Evolutionary conservation across 2,888 invertebrate species (phyloP).

Genomic region (Conomelus anceps): DNA sequence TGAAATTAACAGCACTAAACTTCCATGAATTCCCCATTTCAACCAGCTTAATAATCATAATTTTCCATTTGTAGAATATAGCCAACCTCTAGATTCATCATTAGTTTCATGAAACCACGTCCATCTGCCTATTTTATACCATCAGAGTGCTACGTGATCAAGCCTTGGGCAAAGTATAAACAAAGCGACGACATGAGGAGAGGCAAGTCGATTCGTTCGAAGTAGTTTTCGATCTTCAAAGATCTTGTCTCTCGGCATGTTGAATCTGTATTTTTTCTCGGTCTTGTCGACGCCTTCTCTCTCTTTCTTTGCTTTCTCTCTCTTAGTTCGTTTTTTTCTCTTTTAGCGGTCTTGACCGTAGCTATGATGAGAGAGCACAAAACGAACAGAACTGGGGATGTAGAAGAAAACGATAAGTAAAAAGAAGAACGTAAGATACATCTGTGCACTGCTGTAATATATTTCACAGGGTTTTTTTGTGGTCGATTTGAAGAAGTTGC

Average conservation of each 20-base stretch:
- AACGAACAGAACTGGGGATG: too few species aligned
- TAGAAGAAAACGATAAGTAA: too few species aligned
- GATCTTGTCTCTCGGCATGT: background rate
- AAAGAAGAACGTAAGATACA: background rate
- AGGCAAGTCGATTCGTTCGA: background rate
- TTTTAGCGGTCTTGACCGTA: too few species aligned
- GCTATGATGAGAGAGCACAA: background rate
- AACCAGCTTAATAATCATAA: too few species aligned
- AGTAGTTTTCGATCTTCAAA: constrained; percentile 2
- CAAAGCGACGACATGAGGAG: background rate
- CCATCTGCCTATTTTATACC: too few species aligned
- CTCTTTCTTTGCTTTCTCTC: too few species aligned
- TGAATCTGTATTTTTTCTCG: background rate
- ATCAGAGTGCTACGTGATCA: background rate
- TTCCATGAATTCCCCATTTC: too few species aligned
- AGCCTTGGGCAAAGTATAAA: background rate
- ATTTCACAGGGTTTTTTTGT: constrained; percentile 6
- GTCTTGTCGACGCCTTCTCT: background rate
- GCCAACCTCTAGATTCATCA: background rate
- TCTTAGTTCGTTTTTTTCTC: too few species aligned
- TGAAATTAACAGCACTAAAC: too few species aligned
- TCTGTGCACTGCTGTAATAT: background rate
- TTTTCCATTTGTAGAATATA: background rate
- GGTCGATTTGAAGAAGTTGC: background rate
- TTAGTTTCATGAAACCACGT: background rate